phyloP scores from a whole-genome alignment of 2,113 vertebrate genomes.

The Carollia perspicillata region DNA sequence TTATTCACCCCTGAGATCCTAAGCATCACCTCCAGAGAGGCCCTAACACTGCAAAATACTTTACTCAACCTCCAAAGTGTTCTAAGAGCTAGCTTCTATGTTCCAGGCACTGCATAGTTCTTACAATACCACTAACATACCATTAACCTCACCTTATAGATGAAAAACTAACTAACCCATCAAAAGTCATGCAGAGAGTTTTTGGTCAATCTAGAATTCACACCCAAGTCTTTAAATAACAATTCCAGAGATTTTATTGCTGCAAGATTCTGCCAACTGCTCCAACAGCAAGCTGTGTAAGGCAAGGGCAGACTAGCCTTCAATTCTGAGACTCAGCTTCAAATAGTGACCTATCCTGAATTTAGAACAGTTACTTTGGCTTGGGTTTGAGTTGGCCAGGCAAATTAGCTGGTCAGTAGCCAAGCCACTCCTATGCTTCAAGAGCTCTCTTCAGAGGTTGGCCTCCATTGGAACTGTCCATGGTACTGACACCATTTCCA shows the following conservation, averaged over 20 bases:
- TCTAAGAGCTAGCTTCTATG: too few relatives aligned
- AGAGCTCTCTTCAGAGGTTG: not conserved
- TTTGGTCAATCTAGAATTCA: not conserved
- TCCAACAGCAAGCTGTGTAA: not conserved
- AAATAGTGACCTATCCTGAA: not conserved
- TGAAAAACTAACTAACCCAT: not conserved
- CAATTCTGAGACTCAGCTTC: slow-evolving; percentile 21
- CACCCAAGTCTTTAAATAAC: not conserved
- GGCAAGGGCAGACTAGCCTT: not conserved
- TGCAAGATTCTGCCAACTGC: not conserved
- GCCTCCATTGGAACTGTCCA: slow-evolving; percentile 21
- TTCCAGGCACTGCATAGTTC: not conserved
- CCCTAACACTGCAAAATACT: not conserved
- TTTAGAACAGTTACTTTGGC: not conserved
- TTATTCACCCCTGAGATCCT: not conserved
- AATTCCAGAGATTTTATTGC: not conserved
- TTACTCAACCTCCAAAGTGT: not conserved
- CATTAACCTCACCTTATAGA: not conserved
- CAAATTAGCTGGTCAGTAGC: not conserved
- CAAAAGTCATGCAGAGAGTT: not conserved
- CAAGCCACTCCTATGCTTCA: not conserved
- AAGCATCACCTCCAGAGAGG: not conserved
- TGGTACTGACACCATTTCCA: slow-evolving; percentile 46
- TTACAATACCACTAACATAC: not conserved
- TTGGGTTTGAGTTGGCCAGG: not conserved